Evolutionary conservation across 2,113 vertebrate genomes (phyloP).

Genomic region (Notechis scutatus): DNA sequence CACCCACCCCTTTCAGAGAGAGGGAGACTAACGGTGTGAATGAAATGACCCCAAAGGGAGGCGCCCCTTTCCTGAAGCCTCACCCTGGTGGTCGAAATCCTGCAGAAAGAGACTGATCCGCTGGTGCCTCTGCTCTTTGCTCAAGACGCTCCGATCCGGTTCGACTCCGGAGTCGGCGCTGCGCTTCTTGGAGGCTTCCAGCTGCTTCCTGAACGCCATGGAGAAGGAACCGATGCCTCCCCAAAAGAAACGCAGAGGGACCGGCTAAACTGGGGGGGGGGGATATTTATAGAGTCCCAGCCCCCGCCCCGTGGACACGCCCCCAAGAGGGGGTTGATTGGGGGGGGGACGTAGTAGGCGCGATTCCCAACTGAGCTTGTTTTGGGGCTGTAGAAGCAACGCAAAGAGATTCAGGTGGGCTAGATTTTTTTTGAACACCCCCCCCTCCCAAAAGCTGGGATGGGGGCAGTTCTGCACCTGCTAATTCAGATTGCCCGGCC

Average conservation of each 20-base stretch:
- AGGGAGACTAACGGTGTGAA: background rate
- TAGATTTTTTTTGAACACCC: background rate
- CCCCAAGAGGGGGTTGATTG: background rate
- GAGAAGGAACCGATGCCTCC: background rate
- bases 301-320: no score
- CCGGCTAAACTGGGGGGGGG: accelerated
- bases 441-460: background rate
- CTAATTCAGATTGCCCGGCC: background rate
- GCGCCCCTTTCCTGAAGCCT: background rate
- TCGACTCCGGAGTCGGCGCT: constrained; percentile 47
- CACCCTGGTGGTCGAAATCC: constrained; percentile 80
- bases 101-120: constrained; percentile 72
- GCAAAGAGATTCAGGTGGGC: background rate
- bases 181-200: background rate
- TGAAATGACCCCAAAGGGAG: background rate
- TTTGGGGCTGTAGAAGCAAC: background rate
- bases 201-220: constrained; percentile 24
- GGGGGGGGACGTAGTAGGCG: accelerated
- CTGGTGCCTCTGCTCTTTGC: constrained; percentile 53
- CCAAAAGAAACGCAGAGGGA: background rate
- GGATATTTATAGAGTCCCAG: background rate
- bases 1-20: no score
- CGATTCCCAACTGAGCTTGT: background rate
- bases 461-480: background rate
- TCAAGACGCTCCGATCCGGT: constrained; percentile 20